Evolutionary conservation across 2,113 vertebrate genomes (phyloP).

Genomic region (Siniperca chuatsi): DNA sequence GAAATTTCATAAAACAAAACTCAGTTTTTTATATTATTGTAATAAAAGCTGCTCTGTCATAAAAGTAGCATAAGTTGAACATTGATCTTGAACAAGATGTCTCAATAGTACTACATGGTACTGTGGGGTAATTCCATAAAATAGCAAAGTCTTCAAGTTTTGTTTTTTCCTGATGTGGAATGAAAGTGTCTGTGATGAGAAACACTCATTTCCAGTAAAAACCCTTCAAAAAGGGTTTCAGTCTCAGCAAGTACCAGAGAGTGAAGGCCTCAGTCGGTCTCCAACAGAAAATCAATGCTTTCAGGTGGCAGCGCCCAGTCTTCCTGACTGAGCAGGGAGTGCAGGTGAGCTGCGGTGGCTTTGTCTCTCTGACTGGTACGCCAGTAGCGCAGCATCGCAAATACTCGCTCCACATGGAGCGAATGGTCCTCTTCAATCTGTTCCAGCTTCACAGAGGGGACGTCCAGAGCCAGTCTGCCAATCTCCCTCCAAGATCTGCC

Average conservation of each 20-base stretch:
- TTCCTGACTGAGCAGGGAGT: conserved; percentile 72
- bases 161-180: not conserved
- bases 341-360: conserved; percentile 77
- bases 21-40: not conserved
- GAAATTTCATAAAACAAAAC: not conserved
- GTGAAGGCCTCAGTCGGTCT: conserved; percentile 49
- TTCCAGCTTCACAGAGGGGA: conserved; percentile 75
- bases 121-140: not conserved
- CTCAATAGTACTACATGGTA: not conserved
- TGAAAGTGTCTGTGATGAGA: not conserved
- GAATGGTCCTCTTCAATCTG: conserved; percentile 80
- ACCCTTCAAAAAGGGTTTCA: not conserved
- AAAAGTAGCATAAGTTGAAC: not conserved
- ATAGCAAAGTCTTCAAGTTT: not conserved
- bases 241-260: not conserved
- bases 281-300: conserved; percentile 73
- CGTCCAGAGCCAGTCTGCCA: conserved; percentile 71
- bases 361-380: conserved; percentile 49
- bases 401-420: conserved; percentile 72
- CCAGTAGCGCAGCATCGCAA: conserved; percentile 80
- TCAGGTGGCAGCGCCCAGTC: conserved; percentile 61
- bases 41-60: not conserved
- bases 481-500: conserved; percentile 80
- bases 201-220: not conserved
- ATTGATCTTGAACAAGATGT: not conserved